Conservation (phyloP, 2,797 vertebrate species). For the Mionectes olivaceus region DNA sequence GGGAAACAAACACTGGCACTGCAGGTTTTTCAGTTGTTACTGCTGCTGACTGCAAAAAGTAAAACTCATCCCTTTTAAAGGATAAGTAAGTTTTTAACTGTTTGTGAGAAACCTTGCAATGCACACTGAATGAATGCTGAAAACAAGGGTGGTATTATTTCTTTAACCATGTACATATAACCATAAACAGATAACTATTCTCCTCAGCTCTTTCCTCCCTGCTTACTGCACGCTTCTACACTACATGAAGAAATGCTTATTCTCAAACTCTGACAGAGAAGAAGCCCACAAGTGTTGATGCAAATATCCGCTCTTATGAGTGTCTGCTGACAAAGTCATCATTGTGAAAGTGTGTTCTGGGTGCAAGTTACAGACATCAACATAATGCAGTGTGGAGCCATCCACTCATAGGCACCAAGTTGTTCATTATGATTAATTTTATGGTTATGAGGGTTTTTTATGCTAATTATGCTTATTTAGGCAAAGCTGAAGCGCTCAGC, state of each 20-base stretch:
- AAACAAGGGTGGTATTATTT: not conserved
- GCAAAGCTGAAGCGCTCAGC: not conserved
- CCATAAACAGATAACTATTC: not conserved
- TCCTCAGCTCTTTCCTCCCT: not conserved
- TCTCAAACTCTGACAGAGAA: not conserved
- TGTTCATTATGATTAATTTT: not conserved
- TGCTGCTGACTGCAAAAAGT: not conserved
- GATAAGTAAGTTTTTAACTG: not conserved
- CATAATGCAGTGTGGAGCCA: not conserved
- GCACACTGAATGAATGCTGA: not conserved
- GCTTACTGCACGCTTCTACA: not conserved
- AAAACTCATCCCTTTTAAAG: not conserved
- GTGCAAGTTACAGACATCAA: rapidly evolving
- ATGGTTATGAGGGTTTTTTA: not conserved
- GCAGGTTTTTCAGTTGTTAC: not conserved
- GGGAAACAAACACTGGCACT: not conserved
- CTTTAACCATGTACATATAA: not conserved
- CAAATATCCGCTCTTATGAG: rapidly evolving
- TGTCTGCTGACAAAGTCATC: not conserved
- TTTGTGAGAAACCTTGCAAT: not conserved
- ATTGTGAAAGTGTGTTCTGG: rapidly evolving
- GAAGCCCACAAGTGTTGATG: rapidly evolving
- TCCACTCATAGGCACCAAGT: not conserved
- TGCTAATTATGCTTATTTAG: not conserved
- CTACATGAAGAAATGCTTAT: not conserved